phyloP scores from a whole-genome alignment of 2,888 invertebrate genomes.

The Catocala fraxini region DNA sequence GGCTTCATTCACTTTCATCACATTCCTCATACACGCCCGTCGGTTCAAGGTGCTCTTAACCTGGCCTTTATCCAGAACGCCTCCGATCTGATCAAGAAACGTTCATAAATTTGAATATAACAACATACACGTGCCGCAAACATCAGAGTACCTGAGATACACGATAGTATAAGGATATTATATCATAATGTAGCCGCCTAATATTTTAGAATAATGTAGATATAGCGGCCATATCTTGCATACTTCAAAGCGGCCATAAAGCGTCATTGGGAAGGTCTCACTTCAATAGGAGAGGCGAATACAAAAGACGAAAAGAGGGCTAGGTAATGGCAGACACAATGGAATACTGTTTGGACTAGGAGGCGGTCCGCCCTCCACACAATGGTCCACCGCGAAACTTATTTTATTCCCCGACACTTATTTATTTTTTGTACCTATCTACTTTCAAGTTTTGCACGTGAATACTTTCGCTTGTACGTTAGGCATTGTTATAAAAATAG shows the following conservation, averaged over 20 bases:
- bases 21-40: too few relatives aligned
- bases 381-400: constrained; percentile 81
- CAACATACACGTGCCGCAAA: background rate
- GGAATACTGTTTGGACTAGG: constrained; percentile 85
- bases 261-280: constrained; percentile 85
- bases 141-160: constrained; percentile 2
- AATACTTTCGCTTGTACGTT: constrained; percentile 45
- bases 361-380: constrained; percentile 72
- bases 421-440: constrained; percentile 74
- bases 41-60: too few relatives aligned
- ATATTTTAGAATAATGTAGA: constrained; percentile 60
- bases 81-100: too few relatives aligned
- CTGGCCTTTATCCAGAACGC: too few relatives aligned
- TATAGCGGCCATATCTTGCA: constrained; percentile 70
- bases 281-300: constrained; percentile 83
- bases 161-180: constrained; percentile 13
- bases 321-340: constrained; percentile 86
- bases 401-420: constrained; percentile 81
- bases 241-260: constrained; percentile 83
- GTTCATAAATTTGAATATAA: background rate
- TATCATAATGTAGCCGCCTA: constrained; percentile 42
- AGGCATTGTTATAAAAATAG: constrained; percentile 36
- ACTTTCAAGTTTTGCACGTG: constrained; percentile 64
- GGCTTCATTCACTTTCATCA: too few relatives aligned
- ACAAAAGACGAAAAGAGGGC: constrained; percentile 86